Percentiles rank a stretch among this genome's conserved stretches.
Conservation (phyloP, 2,797 vertebrate species). For the Helarctos malayanus region DNA sequence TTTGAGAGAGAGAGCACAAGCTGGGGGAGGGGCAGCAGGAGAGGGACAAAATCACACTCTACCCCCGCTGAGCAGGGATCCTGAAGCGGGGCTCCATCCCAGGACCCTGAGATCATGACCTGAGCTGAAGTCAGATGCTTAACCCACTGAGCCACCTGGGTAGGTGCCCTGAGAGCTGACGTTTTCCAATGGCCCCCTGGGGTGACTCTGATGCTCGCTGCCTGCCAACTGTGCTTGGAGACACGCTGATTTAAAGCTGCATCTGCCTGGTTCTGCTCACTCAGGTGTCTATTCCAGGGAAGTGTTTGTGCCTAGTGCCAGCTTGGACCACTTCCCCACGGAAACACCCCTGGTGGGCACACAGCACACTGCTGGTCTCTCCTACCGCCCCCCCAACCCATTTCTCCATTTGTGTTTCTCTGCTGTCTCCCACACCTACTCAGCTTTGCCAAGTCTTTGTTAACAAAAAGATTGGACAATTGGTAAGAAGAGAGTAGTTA, state of each 20-base stretch:
- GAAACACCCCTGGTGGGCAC: not conserved
- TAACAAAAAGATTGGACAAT: not conserved
- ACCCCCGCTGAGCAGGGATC: rapidly evolving
- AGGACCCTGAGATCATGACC: not conserved
- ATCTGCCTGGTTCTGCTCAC: not conserved
- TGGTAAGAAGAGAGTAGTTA: not conserved
- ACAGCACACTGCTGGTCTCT: not conserved
- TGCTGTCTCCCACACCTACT: not conserved
- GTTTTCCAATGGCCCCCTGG: not conserved
- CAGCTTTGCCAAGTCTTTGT: not conserved
- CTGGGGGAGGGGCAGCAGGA: not conserved
- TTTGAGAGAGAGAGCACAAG: not conserved
- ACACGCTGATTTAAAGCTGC: not conserved
- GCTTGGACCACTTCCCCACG: not conserved
- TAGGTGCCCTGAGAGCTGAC: not conserved
- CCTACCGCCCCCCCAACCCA: not conserved
- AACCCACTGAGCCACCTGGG: not conserved
- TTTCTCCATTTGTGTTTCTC: not conserved
- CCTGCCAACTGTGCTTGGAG: not conserved
- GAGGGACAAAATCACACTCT: not conserved
- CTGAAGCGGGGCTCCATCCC: not conserved
- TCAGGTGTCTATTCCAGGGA: not conserved
- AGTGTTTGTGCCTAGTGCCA: not conserved
- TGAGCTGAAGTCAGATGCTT: not conserved
- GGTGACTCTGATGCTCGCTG: not conserved